Base-by-base conservation (phyloP, 2,797 vertebrate genomes). In the Nannoperca obscura region DNA sequence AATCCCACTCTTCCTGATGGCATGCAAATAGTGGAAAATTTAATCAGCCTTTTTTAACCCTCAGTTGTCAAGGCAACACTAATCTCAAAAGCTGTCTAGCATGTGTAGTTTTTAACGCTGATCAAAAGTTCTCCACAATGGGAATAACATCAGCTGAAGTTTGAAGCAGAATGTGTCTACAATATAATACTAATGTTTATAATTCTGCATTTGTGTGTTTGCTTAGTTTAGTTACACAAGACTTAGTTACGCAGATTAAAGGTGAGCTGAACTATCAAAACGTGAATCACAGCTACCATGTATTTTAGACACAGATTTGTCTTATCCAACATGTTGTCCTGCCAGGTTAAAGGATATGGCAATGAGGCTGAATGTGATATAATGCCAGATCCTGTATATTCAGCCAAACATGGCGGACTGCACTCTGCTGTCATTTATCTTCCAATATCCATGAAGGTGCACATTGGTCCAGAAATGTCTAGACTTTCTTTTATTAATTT, bases 31-130 rank as follows among this genome's bases (percentile, higher is more conserved):
- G 86, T 89, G 87, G 86, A 87, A 89, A 88, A 94, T 94, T 84
- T 92, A 93, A 93, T 93, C 92, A 91, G 88, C 78, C 88, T 91
- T 90, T 91, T 90, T 93, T 93, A 91, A 92, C 91, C 86, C 74
- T 64, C 78, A 49, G 91, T 93, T 42, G 88, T 83, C 91, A 90
- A 88, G 91, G 92, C 86, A 94, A 93, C 91, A 19, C 90, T 92
- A 93, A 94, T 93, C 90, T 93, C 82, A 86, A 90, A 92, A 92
- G 91, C 89, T 78, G 90, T 88, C 90, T 85, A 90, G 76, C 76
- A 86, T 86, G 90, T 84, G 74, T 75, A 91, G 85, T 82, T 87
- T 89, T 68, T 80, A 74, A 89, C 49, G 49, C 74, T 69, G 82
- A 90, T 92, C 91, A 80, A 73, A 80, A 86, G 74, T 89, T 91